Evolutionary conservation across 64 coral and sea anemone species (phyloP), one percentile per base, ranked within the genome.

Genomic region (Montipora capricornis): DNA sequence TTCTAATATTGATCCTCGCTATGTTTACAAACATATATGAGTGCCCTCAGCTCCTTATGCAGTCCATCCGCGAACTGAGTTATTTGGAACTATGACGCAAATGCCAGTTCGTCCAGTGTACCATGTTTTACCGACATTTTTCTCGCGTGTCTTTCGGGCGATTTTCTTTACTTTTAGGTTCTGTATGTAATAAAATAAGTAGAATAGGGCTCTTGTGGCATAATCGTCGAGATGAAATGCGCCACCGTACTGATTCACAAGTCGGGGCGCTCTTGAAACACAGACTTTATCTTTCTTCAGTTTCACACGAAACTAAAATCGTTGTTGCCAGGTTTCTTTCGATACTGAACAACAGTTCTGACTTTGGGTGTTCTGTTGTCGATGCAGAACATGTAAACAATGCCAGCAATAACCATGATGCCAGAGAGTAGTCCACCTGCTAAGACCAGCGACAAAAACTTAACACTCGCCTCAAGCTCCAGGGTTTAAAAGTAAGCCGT

Each of bases 391-490:
- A 86, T 68, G n/a, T 86, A 66, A 73, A 73, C 62, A 3, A 16
- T 17, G 15, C 67, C 44, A 49, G n/a, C 66, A 71, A 86, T 49
- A 1, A 86, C 10, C 66, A 86, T 86, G 8, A 71, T 48, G 5
- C 48, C 61, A 71, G 82, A 49, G 19, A 86, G 48, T 1, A 86
- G 13, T 20, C 62, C 82, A 20, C 45, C 50, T 9, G 64, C 64
- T 29, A 86, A 19, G 44, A 51, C 46, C 17, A 73, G 46, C 17
- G 82, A 86, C 47, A 86, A 22, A 20, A 86, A n/a, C 82, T 73
- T 70, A 3, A 86, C 66, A 0, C 16, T 71, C 66, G 82, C 66
- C 5, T 68, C 82, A 71, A 64, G 82, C 44, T 86, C 82, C 82
- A 86, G 82, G 17, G 17, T 86, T 86, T 37, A 5, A n/a, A n/a